phyloP scores from a whole-genome alignment of 2,888 invertebrate species.

The Archips crataeganus region DNA sequence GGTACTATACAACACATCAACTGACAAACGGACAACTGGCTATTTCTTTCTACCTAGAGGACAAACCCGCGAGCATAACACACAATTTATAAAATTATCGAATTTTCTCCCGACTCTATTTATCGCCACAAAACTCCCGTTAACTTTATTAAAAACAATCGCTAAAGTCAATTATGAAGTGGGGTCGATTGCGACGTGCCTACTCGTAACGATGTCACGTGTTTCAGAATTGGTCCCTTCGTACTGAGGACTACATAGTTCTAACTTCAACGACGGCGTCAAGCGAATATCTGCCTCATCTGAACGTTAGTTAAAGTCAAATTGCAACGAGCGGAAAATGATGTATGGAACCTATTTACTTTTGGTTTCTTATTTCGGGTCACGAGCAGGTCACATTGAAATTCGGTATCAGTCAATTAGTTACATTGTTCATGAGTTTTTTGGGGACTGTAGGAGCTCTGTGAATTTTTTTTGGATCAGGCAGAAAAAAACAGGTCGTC shows the following conservation, averaged over 20 bases:
- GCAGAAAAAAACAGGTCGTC: too few species aligned
- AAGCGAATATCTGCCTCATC: not conserved
- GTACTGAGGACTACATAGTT: not conserved
- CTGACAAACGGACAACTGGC: too few species aligned
- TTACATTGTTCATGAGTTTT: not conserved
- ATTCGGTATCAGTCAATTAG: not conserved
- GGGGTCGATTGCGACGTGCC: slow-evolving; percentile 25
- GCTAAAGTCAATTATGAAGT: slow-evolving; percentile 33
- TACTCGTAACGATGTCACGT: slow-evolving; percentile 36
- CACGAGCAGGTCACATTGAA: not conserved
- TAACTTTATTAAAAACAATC: slow-evolving; percentile 33
- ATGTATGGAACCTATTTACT: not conserved
- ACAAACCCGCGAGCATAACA: too few species aligned
- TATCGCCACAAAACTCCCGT: slow-evolving; percentile 12
- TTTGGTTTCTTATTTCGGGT: not conserved
- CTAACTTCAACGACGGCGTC: not conserved
- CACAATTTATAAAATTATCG: not conserved
- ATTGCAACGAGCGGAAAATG: not conserved
- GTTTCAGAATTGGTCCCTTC: slow-evolving; percentile 15
- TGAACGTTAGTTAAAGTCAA: not conserved
- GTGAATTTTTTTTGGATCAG: not conserved
- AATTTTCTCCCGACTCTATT: not conserved
- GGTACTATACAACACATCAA: too few species aligned
- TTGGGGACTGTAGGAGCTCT: not conserved
- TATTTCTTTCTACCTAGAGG: too few species aligned